Evolutionary conservation across 2,888 invertebrate genomes (phyloP).

Genomic region (Philereme vetulata): DNA sequence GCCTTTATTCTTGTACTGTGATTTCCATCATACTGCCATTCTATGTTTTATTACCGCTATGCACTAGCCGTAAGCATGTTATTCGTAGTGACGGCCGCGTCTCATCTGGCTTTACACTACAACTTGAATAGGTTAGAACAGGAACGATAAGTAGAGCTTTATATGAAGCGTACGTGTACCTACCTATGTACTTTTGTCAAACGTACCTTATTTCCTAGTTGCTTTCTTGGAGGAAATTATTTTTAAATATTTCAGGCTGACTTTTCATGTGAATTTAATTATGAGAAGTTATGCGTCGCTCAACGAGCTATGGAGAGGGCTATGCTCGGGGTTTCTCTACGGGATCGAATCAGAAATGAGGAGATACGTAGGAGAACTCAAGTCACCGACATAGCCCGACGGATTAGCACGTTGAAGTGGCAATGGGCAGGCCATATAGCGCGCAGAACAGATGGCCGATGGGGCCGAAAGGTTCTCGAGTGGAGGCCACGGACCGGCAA

Average conservation of each 20-base stretch:
- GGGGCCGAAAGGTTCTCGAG: no score
- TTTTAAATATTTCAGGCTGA: background rate
- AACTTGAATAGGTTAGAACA: constrained; percentile 17
- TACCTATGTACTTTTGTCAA: constrained; percentile 15
- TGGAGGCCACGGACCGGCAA: no score
- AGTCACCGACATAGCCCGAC: no score
- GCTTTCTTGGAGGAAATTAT: constrained; percentile 12
- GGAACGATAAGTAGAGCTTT: constrained; percentile 20
- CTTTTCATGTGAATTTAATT: background rate
- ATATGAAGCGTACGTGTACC: constrained; percentile 11
- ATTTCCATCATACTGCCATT: constrained; percentile 6
- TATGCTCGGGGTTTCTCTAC: no score
- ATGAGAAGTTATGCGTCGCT: no score
- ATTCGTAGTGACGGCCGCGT: constrained; percentile 16
- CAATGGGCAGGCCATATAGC: no score
- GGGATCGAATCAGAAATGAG: no score
- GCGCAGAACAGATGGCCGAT: no score
- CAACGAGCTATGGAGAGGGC: no score
- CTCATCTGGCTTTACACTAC: constrained; percentile 25
- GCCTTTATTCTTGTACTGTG: background rate
- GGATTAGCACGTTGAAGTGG: no score
- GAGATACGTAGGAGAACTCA: no score
- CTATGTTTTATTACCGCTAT: constrained; percentile 27
- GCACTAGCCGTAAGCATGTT: background rate
- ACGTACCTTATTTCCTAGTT: constrained; percentile 8